phyloP scores from a whole-genome alignment of 2,797 vertebrate species.

The Cryptoblepharus egeriae region DNA sequence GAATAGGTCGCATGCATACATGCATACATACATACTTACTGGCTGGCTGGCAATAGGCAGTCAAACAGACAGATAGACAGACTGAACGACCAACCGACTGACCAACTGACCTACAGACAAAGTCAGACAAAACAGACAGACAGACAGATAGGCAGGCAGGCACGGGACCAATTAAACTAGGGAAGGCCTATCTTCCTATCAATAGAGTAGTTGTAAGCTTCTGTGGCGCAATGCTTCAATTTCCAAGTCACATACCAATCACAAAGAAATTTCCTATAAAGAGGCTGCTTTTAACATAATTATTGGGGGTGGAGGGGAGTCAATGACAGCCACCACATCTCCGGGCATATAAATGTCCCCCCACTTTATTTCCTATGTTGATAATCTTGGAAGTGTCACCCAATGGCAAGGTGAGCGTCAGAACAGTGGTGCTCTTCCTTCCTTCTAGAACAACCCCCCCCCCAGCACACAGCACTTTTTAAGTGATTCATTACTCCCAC shows the following conservation, averaged over 20 bases:
- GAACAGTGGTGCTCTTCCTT: background rate
- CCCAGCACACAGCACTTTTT: constrained; percentile 8
- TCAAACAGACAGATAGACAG: background rate
- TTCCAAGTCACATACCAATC: background rate
- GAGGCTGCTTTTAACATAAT: background rate
- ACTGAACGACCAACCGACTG: too few species aligned
- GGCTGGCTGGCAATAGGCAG: too few species aligned
- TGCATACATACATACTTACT: too few species aligned
- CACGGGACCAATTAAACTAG: background rate
- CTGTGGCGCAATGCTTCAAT: rapidly evolving
- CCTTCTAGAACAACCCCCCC: constrained; percentile 4
- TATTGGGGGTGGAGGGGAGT: background rate
- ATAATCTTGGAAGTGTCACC: constrained; percentile 17
- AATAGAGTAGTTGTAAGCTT: background rate
- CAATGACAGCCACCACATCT: rapidly evolving
- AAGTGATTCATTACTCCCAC: constrained; percentile 74
- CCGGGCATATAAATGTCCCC: rapidly evolving
- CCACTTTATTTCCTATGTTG: background rate
- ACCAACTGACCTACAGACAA: too few species aligned
- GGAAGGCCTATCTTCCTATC: too few species aligned
- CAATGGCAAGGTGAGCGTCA: constrained; percentile 27
- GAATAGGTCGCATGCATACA: too few species aligned
- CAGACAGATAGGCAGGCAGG: too few species aligned
- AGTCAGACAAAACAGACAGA: too few species aligned
- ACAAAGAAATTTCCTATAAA: background rate